phyloP scores from a whole-genome alignment of 2,797 vertebrate genomes.

The Anguilla pacifica region DNA sequence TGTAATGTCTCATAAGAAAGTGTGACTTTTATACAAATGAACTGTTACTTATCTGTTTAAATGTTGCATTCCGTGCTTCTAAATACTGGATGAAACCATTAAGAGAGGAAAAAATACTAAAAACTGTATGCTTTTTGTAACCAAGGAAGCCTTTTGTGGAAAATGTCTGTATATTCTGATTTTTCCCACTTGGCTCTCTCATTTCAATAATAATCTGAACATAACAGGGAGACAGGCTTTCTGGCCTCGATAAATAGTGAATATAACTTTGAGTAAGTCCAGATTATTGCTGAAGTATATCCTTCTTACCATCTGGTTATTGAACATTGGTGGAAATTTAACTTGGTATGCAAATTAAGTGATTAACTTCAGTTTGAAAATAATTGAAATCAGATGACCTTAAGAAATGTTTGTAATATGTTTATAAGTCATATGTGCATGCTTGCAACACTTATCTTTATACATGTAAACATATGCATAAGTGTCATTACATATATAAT shows the following conservation, averaged over 20 bases:
- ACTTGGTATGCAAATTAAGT: not conserved
- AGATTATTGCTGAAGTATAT: not conserved
- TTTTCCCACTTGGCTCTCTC: not conserved
- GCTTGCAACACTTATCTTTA: not conserved
- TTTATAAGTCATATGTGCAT: too few relatives aligned
- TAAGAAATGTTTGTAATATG: too few relatives aligned
- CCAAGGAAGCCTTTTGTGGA: not conserved
- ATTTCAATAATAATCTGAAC: not conserved
- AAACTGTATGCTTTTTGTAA: not conserved
- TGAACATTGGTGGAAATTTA: not conserved
- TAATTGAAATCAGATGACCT: not conserved
- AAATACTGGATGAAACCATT: not conserved
- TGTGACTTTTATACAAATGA: not conserved
- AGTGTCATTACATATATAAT: too few relatives aligned
- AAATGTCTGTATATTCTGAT: not conserved
- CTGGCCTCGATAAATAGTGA: slow-evolving; percentile 1
- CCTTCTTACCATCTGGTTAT: not conserved
- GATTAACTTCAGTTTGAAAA: not conserved
- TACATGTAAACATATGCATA: not conserved
- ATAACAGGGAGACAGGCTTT: not conserved
- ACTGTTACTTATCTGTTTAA: not conserved
- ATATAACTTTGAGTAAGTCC: not conserved
- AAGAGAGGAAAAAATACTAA: not conserved
- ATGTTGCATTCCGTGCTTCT: not conserved
- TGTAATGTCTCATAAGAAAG: not conserved